Conservation (phyloP, 2,888 invertebrate genomes). For the Eupithecia centaureata region DNA sequence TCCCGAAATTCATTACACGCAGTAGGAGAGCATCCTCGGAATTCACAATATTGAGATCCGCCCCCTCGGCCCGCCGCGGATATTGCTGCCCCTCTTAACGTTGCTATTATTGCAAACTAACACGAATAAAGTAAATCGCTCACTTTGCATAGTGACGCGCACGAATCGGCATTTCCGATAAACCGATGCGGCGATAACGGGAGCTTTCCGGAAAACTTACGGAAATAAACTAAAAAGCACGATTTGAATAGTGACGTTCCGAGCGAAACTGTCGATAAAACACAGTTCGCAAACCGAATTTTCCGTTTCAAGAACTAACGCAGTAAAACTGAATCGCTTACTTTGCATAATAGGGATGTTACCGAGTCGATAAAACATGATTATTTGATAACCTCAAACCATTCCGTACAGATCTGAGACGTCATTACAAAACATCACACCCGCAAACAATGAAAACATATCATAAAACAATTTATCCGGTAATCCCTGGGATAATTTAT, state of each 20-base stretch:
- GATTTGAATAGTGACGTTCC: slow-evolving; percentile 34
- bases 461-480: slow-evolving; percentile 78
- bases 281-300: slow-evolving; percentile 33
- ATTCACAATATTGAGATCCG: slow-evolving; percentile 82
- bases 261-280: slow-evolving; percentile 32
- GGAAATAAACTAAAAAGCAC: slow-evolving; percentile 33
- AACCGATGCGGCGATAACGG: slow-evolving; percentile 29
- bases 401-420: slow-evolving; percentile 26
- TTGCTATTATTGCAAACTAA: slow-evolving; percentile 65
- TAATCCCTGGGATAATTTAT: slow-evolving; percentile 75
- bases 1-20: slow-evolving; percentile 82
- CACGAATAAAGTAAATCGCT: slow-evolving; percentile 68
- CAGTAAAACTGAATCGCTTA: slow-evolving; percentile 33
- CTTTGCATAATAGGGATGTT: slow-evolving; percentile 31
- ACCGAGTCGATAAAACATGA: slow-evolving; percentile 29
- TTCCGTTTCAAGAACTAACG: slow-evolving; percentile 35
- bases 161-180: slow-evolving; percentile 35
- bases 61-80: slow-evolving; percentile 46
- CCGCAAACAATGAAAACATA: slow-evolving; percentile 63
- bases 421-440: slow-evolving; percentile 37
- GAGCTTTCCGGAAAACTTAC: slow-evolving; percentile 33
- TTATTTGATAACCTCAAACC: slow-evolving; percentile 31
- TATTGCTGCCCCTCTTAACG: slow-evolving; percentile 44
- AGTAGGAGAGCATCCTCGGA: slow-evolving; percentile 75
- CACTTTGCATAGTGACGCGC: slow-evolving; percentile 50